These are phyloP conservation scores for Peromyscus nudipes DNA, from an alignment of 2,797 vertebrate genomes.

Conservation along the genomic window DNA sequence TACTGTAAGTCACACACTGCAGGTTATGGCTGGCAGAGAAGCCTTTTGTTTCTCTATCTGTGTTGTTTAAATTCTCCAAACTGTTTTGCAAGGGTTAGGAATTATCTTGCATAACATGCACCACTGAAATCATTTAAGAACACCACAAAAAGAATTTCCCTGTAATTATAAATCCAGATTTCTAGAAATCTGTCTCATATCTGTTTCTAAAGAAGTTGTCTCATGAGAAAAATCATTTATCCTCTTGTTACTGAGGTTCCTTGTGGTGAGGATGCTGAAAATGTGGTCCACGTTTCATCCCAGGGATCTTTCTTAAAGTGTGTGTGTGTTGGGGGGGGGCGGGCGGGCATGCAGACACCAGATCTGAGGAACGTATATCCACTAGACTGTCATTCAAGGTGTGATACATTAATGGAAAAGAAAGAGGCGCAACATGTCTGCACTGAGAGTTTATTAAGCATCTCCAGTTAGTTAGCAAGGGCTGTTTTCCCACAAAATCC, in stretches of 20 bases:
- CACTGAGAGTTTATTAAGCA: slow-evolving; percentile 66
- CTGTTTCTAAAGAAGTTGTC: slow-evolving; percentile 4
- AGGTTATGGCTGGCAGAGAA: not conserved
- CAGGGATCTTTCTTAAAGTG: not conserved
- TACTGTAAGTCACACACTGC: not conserved
- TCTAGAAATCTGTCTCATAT: not conserved
- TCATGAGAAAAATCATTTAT: not conserved
- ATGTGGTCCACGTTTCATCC: not conserved
- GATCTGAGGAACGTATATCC: not conserved
- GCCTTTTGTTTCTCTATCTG: slow-evolving; percentile 2
- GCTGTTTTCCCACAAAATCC: slow-evolving; percentile 65
- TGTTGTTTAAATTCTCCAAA: slow-evolving; percentile 47
- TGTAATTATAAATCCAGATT: slow-evolving; percentile 35
- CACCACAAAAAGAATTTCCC: not conserved
- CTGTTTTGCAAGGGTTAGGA: slow-evolving; percentile 27
- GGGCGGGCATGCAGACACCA: not conserved
- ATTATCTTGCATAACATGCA: not conserved
- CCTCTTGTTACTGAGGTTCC: not conserved
- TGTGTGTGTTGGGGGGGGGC: too few relatives aligned
- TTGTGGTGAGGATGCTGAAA: not conserved
- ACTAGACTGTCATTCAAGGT: slow-evolving; percentile 31
- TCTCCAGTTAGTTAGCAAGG: slow-evolving; percentile 52
- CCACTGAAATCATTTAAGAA: slow-evolving; percentile 7
- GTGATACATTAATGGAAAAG: slow-evolving; percentile 31
- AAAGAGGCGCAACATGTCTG: not conserved